Conservation (phyloP, 2,888 invertebrate genomes). For the Arctia plantaginis region DNA sequence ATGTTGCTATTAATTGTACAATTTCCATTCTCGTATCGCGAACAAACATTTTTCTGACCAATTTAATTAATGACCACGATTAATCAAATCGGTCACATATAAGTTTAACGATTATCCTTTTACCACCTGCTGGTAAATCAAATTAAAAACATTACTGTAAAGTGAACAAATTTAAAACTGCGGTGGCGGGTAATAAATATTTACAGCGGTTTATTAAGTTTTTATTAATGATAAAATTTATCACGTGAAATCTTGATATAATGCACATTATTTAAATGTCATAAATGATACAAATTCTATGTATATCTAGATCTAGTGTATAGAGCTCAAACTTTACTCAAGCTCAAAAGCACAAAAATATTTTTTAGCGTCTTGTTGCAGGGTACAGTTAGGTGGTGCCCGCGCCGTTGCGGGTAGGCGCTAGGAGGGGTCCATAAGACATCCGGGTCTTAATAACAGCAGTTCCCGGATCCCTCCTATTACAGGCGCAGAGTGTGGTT, state of each 20-base stretch:
- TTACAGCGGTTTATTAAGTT: neutral
- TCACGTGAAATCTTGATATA: neutral
- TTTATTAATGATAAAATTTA: neutral
- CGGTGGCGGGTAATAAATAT: neutral
- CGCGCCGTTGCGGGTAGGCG: too few species aligned
- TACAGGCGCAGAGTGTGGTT: too few species aligned
- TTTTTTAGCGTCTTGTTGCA: too few species aligned
- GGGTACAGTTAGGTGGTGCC: too few species aligned
- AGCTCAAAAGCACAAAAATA: too few species aligned
- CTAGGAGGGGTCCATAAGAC: too few species aligned
- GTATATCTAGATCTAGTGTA: too few species aligned
- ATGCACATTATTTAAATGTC: neutral
- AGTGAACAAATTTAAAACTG: slow-evolving; percentile 21
- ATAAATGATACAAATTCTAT: too few species aligned
- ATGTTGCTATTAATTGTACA: slow-evolving; percentile 12
- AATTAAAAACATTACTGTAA: slow-evolving; percentile 23
- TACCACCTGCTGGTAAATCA: slow-evolving; percentile 19
- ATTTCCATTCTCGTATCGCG: neutral
- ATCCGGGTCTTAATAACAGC: too few species aligned
- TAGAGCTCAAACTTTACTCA: too few species aligned
- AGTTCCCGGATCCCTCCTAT: too few species aligned
- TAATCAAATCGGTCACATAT: neutral
- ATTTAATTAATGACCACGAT: slow-evolving; percentile 43
- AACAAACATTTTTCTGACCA: slow-evolving; percentile 20
- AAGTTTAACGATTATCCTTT: neutral